phyloP scores from a whole-genome alignment of 2,888 invertebrate species.

The Silvanus unidentatus region DNA sequence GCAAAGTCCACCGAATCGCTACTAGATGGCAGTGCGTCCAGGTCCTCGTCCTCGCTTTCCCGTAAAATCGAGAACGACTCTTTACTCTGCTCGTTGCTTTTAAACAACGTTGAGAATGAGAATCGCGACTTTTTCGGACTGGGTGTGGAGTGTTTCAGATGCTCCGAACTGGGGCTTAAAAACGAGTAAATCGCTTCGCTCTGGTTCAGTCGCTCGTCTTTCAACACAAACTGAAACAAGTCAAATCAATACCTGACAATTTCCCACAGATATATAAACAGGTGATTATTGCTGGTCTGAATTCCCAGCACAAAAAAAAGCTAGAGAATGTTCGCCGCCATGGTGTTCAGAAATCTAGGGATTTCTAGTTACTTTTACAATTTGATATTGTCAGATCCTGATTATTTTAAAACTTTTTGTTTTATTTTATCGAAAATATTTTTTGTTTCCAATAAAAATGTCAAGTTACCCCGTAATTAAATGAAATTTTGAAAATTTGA shows the following conservation, averaged over 20 bases:
- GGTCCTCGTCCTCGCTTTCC: constrained; percentile 73
- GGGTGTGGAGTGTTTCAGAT: constrained; percentile 70
- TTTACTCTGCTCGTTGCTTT: constrained; percentile 48
- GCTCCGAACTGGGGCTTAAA: constrained; percentile 87
- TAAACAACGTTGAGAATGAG: constrained; percentile 79
- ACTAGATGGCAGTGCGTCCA: constrained; percentile 64
- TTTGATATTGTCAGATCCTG: too few relatives aligned
- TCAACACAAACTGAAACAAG: constrained; percentile 68
- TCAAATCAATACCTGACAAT: constrained; percentile 3
- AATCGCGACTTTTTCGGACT: constrained; percentile 82
- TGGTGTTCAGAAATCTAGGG: too few relatives aligned
- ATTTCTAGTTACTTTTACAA: too few relatives aligned
- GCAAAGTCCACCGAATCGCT: constrained; percentile 42
- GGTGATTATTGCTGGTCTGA: too few relatives aligned
- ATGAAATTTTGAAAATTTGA: too few relatives aligned
- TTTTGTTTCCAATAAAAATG: too few relatives aligned
- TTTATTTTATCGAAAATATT: too few relatives aligned
- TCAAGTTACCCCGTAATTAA: too few relatives aligned
- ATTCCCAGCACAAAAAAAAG: too few relatives aligned
- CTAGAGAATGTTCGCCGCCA: not conserved
- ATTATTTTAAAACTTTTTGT: too few relatives aligned
- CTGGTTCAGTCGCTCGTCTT: constrained; percentile 80
- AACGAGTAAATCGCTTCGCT: constrained; percentile 87
- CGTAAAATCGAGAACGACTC: constrained; percentile 44
- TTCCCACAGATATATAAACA: constrained; percentile 8